Evolutionary conservation across 2,797 vertebrate genomes (phyloP).

Genomic region (Kryptopterus vitreolus): DNA sequence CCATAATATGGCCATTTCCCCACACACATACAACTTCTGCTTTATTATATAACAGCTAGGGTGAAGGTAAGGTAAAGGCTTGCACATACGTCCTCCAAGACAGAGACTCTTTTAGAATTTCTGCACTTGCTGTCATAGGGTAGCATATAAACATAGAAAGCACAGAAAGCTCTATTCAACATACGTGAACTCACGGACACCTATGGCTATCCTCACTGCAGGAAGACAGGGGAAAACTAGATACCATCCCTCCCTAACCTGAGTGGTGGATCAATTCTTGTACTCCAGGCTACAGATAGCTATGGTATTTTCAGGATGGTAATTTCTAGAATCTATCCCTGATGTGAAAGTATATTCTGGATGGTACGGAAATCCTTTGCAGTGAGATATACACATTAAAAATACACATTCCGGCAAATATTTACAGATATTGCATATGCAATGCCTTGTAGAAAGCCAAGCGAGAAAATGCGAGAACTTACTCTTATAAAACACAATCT

Average conservation of each 20-base stretch:
- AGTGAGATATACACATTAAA: not conserved
- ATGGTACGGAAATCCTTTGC: not conserved
- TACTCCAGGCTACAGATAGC: not conserved
- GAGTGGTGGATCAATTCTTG: not conserved
- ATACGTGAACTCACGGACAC: not conserved
- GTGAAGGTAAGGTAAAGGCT: not conserved
- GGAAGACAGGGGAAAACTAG: no score
- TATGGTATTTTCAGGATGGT: not conserved
- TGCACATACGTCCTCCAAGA: not conserved
- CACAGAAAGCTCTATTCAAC: not conserved
- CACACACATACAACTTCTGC: not conserved
- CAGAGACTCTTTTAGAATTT: not conserved
- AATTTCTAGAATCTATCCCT: not conserved
- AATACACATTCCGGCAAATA: not conserved
- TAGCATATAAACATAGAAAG: not conserved
- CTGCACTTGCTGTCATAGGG: not conserved
- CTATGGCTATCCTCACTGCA: not conserved
- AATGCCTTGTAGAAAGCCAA: not conserved
- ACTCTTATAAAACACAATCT: no score
- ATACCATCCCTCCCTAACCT: not conserved
- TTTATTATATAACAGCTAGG: not conserved
- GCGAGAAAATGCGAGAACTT: not conserved
- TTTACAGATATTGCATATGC: not conserved
- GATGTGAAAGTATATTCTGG: not conserved
- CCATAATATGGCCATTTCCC: not conserved